Conservation (phyloP, 2,113 vertebrate genomes). For the Corythornis madagascariensis region DNA sequence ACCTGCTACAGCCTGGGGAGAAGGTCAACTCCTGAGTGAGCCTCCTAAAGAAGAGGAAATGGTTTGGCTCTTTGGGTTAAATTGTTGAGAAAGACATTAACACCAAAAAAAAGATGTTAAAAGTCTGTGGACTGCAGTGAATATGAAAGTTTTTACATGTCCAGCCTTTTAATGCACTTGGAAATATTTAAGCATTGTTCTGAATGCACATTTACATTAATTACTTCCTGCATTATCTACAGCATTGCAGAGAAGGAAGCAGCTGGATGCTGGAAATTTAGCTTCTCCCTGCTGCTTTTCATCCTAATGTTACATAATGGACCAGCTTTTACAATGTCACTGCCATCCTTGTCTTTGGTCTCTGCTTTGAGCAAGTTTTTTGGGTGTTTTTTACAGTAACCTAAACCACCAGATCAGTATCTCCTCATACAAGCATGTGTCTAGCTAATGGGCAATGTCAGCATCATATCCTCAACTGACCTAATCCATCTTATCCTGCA, state of each 20-base stretch:
- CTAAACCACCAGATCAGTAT: neutral
- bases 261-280: neutral
- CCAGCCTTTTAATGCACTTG: neutral
- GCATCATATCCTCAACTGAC: neutral
- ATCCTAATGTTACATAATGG: neutral
- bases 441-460: neutral
- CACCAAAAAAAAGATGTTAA: neutral
- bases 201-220: neutral
- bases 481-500: neutral
- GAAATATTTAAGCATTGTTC: neutral
- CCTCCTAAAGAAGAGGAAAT: neutral
- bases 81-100: neutral
- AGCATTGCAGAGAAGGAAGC: neutral
- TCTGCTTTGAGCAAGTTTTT: neutral
- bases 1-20: neutral
- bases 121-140: neutral
- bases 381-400: neutral
- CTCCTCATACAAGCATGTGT: neutral
- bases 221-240: neutral
- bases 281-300: neutral
- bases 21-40: neutral
- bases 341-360: neutral
- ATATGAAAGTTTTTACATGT: neutral
- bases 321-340: neutral
- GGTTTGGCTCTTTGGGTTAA: neutral